Evolutionary conservation across 2,113 vertebrate species (phyloP), one percentile per base, ranked within the genome.

Genomic region (Marcusenius ussheri): DNA sequence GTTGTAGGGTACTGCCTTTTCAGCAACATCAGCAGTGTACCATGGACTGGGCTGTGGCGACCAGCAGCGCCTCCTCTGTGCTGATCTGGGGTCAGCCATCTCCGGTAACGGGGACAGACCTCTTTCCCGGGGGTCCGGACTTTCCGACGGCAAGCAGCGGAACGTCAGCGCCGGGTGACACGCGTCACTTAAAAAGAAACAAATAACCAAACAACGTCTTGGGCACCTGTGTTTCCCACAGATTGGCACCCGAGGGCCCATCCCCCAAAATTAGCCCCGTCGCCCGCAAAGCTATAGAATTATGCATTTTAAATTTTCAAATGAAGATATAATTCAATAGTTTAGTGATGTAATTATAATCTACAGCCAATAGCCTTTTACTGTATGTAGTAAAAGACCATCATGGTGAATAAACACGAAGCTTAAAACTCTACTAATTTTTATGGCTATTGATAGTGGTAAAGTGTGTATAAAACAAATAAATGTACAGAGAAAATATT

Each of bases 381-480:
- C 56, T 74, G 42, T 70, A 89, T 47, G 62, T 70, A 47, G 88
- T 46, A 49, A 31, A 70, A 70, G 45, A 70, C 17, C 39, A 84
- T 80, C 39, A 39, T 47, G 24, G 83, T 46, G 47, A 62, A 88
- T 47, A 84, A 47, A 84, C 21, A 24, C 83, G 11, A 84, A 84
- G 45, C 42, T 70, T 70, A 66, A 45, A 70, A 51, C 39, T 51
- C 88, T 89, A 80, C 88, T 53, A 56, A 87, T 35, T 39, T 53
- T 39, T 56, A 39, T 80, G 50, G n/a, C 88, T 83, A 89, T 83
- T 83, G 47, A 51, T 83, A 89, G 74, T n/a, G 88, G n/a, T 50
- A 19, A 77, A 17, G 66, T 89, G 31, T 50, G 49, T 9, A 51
- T 89, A 39, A 39, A 89, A 80, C 19, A 53, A 53, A 83, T 56